Conservation (phyloP, 2,888 invertebrate species). For the Leptopterna dolabrata region DNA sequence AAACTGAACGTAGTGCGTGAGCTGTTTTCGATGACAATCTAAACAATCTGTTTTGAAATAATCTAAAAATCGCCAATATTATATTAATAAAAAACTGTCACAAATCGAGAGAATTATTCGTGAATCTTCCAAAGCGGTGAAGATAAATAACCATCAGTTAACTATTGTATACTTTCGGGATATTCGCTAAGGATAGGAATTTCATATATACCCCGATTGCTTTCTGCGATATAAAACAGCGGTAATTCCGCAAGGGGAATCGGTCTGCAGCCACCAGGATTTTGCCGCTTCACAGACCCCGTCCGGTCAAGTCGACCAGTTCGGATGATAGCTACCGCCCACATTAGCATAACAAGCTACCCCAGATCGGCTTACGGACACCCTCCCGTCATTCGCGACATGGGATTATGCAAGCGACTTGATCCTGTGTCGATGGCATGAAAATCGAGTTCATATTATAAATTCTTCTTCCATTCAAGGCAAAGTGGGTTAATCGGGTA, state of each 20-base stretch:
- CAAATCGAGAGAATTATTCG: too few species aligned
- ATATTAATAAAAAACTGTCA: too few species aligned
- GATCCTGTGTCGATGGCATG: not conserved
- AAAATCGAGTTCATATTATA: not conserved
- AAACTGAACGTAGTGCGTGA: too few species aligned
- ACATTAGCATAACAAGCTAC: slow-evolving; percentile 18
- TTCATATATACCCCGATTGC: too few species aligned
- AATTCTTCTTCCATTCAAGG: not conserved
- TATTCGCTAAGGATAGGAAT: too few species aligned
- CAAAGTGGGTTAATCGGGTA: not conserved
- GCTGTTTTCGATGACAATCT: too few species aligned
- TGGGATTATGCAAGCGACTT: not conserved
- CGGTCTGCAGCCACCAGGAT: not conserved
- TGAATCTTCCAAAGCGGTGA: too few species aligned
- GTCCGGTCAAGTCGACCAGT: not conserved
- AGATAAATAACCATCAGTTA: too few species aligned
- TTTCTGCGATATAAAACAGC: too few species aligned
- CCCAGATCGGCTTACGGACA: slow-evolving; percentile 10
- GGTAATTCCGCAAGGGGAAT: not conserved
- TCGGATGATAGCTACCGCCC: not conserved
- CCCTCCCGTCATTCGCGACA: not conserved
- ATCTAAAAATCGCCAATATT: too few species aligned
- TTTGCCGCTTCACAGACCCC: not conserved
- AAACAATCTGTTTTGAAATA: too few species aligned
- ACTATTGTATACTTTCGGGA: too few species aligned